Evolutionary conservation across 2,888 invertebrate genomes (phyloP).

Genomic region (Priapulus caudatus): DNA sequence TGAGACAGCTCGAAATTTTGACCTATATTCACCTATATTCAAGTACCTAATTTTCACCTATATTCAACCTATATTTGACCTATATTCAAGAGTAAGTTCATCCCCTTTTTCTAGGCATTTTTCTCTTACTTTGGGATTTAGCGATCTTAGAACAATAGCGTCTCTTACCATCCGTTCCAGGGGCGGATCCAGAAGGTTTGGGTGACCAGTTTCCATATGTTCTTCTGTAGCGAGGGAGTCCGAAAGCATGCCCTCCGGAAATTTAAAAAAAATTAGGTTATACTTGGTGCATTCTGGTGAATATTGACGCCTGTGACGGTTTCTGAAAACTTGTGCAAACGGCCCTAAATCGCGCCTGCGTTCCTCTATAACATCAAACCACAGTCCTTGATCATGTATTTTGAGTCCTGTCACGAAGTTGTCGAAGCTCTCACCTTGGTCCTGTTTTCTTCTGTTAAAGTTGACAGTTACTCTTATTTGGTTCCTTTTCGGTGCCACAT

Average conservation of each 20-base stretch:
- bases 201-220: too few relatives aligned
- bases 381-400: conserved; percentile 6
- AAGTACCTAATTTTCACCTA: too few relatives aligned
- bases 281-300: too few relatives aligned
- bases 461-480: conserved; percentile 8
- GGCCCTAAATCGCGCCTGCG: too few relatives aligned
- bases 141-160: conserved; percentile 1
- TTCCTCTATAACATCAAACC: not conserved
- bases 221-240: too few relatives aligned
- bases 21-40: conserved; percentile 1
- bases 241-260: too few relatives aligned
- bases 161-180: too few relatives aligned
- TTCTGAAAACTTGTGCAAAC: too few relatives aligned
- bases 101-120: conserved; percentile 7
- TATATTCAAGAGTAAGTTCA: conserved; percentile 4
- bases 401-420: conserved; percentile 8
- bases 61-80: too few relatives aligned
- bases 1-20: conserved; percentile 6
- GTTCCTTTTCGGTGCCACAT: conserved; percentile 6
- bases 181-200: too few relatives aligned
- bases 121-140: conserved; percentile 5
- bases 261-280: too few relatives aligned
- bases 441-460: conserved; percentile 6
- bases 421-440: conserved; percentile 5
- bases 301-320: too few relatives aligned